These are phyloP conservation scores for Prolemur simus DNA, from an alignment of 2,113 vertebrate genomes.

Conservation along the genomic window DNA sequence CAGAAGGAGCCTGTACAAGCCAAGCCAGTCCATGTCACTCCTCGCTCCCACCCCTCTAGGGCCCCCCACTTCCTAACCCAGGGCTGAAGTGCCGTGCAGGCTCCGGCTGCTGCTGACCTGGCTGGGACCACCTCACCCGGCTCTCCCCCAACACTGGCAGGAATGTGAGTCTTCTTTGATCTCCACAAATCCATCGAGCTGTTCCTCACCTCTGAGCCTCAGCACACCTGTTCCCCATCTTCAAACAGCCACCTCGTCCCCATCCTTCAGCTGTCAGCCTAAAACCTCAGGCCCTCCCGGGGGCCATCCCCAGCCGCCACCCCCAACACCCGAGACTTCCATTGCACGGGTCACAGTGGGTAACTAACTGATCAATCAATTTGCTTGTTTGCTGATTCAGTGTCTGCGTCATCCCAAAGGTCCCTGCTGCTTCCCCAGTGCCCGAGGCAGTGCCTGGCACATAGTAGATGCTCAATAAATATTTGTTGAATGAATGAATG, in stretches of 20 bases:
- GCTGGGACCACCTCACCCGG: rapidly evolving
- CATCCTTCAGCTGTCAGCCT: not conserved
- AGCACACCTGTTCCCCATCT: not conserved
- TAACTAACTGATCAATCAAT: too few relatives aligned
- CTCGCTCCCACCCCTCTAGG: not conserved
- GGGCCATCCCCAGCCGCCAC: not conserved
- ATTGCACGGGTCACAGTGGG: rapidly evolving
- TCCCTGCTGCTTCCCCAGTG: not conserved
- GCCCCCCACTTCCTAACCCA: not conserved
- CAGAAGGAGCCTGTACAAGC: not conserved
- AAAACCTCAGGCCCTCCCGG: not conserved
- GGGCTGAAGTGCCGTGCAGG: not conserved
- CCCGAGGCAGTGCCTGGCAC: not conserved
- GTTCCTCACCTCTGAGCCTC: not conserved
- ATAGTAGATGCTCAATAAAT: not conserved
- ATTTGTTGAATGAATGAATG: not conserved
- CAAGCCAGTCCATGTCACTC: not conserved
- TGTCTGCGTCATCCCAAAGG: not conserved
- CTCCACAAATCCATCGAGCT: not conserved
- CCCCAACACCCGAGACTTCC: not conserved
- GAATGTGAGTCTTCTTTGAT: not conserved
- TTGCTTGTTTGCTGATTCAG: not conserved
- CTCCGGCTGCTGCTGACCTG: not conserved
- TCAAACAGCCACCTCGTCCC: not conserved
- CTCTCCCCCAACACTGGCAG: not conserved